Evolutionary conservation across 2,113 vertebrate species (phyloP), one percentile per base, ranked within the genome.

Genomic region (Irena cyanogastra): DNA sequence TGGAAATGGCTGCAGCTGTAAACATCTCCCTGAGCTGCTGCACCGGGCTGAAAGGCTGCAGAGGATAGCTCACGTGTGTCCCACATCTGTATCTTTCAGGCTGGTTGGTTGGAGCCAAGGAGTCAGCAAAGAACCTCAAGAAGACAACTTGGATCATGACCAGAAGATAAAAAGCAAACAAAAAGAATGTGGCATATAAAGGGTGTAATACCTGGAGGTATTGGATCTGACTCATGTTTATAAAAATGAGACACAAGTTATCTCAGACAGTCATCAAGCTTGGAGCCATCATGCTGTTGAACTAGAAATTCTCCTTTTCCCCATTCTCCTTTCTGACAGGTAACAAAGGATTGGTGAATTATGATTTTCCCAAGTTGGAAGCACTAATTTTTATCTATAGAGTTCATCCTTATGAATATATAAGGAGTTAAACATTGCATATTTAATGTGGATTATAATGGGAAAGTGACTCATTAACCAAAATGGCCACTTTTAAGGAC

Each of bases 401-500:
- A 97, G 96, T 96, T 91, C 84, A 87, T 95, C 95, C 94, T 90
- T 98, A 97, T 96, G 96, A 93, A 95, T 94, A 89, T 86, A 94
- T 92, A 95, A 97, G 96, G 94, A 97, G 95, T 97, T 97, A 97
- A 97, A 93, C 95, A 85, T 97, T 97, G 95, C 95, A 97, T 98
- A 98, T 97, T 97, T 98, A 98, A 98, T 97, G 96, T 97, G 97
- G 97, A 97, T 98, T 98, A 97, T 98, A 97, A 98, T 98, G 98
- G 98, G 97, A 98, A 97, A 98, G 97, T 98, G 98, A 97, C 72
- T 97, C 95, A 86, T 97, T 96, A 95, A 97, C 90, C 94, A 88
- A 97, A 97, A 99, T 98, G 99, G 98, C 97, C 98, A 97, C 98
- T 97, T 97, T 98, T 94, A 96, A 98, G 98, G 98, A 98, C 98